These are phyloP conservation scores for Psephotus haematonotus DNA, from an alignment of 2,113 vertebrate species.

Conservation along the genomic window DNA sequence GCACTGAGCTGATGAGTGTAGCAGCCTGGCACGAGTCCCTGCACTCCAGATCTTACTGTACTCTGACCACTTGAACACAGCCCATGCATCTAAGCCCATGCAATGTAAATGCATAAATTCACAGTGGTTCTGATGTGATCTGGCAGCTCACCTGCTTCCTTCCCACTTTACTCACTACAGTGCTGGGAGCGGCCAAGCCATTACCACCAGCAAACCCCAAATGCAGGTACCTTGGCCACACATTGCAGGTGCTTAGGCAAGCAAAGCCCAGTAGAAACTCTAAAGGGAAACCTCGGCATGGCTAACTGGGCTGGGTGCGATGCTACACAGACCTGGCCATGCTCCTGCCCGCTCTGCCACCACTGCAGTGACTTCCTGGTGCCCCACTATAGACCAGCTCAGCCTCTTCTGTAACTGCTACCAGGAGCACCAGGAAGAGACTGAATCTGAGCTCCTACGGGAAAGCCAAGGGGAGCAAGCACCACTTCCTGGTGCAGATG, in stretches of 20 bases:
- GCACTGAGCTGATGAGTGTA: rapidly evolving
- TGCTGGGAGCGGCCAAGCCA: background rate
- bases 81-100: background rate
- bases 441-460: background rate
- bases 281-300: background rate
- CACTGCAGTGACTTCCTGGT: background rate
- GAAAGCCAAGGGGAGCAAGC: background rate
- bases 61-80: background rate
- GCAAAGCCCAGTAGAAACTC: background rate
- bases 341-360: background rate
- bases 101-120: background rate
- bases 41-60: background rate
- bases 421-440: background rate
- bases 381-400: rapidly evolving
- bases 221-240: background rate
- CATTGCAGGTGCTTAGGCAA: background rate
- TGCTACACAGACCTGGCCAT: background rate
- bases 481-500: background rate
- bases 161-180: background rate
- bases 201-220: background rate
- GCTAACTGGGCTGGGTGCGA: background rate
- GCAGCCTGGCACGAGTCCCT: background rate
- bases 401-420: background rate
- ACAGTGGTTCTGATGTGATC: background rate
- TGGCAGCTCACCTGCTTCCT: background rate